phyloP scores from a whole-genome alignment of 2,797 vertebrate genomes.

The Hipposideros larvatus region DNA sequence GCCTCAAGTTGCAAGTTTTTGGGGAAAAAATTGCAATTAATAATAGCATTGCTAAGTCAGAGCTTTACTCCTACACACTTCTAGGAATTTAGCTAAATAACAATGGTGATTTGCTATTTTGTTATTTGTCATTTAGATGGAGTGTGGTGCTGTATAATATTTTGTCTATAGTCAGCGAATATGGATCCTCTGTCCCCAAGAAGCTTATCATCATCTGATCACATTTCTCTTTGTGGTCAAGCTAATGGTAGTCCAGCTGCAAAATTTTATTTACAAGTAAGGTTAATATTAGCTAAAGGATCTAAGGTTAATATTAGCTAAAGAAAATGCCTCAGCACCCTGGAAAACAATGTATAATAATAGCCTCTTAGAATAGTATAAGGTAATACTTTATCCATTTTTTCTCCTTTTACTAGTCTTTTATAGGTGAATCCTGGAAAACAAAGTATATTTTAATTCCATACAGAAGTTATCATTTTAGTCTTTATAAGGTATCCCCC shows the following conservation, averaged over 20 bases:
- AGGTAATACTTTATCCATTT: not conserved
- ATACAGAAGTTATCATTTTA: not conserved
- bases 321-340: not conserved
- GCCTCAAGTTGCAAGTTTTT: not conserved
- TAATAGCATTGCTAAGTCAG: not conserved
- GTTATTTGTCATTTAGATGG: slow-evolving; percentile 15
- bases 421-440: not conserved
- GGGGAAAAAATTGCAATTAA: not conserved
- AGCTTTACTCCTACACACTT: not conserved
- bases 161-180: slow-evolving; percentile 23
- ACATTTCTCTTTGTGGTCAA: not conserved
- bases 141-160: not conserved
- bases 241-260: not conserved
- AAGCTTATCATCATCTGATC: not conserved
- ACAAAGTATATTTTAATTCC: not conserved
- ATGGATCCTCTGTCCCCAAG: not conserved
- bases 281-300: not conserved
- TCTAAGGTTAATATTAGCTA: not conserved
- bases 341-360: not conserved
- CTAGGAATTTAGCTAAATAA: slow-evolving; percentile 16
- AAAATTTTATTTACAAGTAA: not conserved
- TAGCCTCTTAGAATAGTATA: not conserved
- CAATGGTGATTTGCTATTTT: slow-evolving; percentile 11
- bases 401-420: not conserved
- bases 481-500: not conserved